Conservation (phyloP, 2,888 invertebrate genomes). For the Byasa hedistus region DNA sequence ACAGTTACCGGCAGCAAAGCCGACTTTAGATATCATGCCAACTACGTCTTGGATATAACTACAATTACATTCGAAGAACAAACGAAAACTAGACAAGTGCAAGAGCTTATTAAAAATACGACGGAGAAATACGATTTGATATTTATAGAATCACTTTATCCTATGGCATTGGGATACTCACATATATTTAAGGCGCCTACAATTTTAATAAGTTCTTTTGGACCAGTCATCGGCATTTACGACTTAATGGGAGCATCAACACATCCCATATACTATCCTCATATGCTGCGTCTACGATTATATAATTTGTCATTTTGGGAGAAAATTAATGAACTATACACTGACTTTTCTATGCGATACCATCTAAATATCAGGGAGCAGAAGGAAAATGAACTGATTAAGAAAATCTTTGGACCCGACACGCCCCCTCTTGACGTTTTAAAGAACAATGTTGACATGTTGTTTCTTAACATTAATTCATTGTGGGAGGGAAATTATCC, state of each 20-base stretch:
- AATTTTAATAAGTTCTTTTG: constrained; percentile 50
- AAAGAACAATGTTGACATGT: constrained; percentile 46
- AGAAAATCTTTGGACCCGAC: constrained; percentile 37
- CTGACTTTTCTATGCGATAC: constrained; percentile 20
- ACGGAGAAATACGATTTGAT: constrained; percentile 46
- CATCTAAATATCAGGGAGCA: constrained; percentile 21
- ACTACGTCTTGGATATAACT: not conserved
- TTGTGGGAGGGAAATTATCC: constrained; percentile 54
- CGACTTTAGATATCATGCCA: constrained; percentile 30
- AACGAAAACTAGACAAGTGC: constrained; percentile 35
- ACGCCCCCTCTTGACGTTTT: constrained; percentile 38
- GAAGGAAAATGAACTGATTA: constrained; percentile 34
- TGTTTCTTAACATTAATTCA: constrained; percentile 60
- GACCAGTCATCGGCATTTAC: constrained; percentile 35
- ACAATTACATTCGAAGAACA: constrained; percentile 34
- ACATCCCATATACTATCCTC: constrained; percentile 39
- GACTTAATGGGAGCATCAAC: constrained; percentile 37
- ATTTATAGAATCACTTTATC: constrained; percentile 45
- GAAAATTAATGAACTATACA: constrained; percentile 39
- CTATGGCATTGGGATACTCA: constrained; percentile 40
- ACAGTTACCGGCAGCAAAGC: constrained; percentile 17
- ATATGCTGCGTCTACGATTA: constrained; percentile 32
- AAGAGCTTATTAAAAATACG: constrained; percentile 37
- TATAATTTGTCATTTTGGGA: constrained; percentile 43
- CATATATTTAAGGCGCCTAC: constrained; percentile 51